These are phyloP conservation scores for Tachyglossus aculeatus DNA, from an alignment of 2,797 vertebrate genomes.

Conservation along the genomic window DNA sequence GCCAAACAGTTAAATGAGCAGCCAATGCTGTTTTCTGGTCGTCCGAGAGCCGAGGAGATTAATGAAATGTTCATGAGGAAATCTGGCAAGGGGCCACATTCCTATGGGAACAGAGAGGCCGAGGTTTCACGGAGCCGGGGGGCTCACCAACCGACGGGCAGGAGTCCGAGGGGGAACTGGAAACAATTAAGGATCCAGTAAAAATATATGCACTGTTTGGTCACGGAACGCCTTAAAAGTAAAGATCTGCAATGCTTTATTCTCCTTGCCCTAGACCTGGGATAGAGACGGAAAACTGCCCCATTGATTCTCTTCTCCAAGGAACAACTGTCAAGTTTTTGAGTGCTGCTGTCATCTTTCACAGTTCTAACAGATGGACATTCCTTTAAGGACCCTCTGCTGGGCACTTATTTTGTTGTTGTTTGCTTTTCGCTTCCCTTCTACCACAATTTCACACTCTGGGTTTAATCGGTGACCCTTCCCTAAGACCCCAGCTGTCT, in stretches of 20 bases:
- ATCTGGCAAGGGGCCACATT: slow-evolving; percentile 78
- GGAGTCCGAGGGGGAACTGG: slow-evolving; percentile 70
- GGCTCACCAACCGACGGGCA: slow-evolving; percentile 76
- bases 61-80: slow-evolving; percentile 81
- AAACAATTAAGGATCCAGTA: slow-evolving; percentile 69
- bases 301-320: slow-evolving; percentile 6
- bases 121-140: slow-evolving; percentile 66
- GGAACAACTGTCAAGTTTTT: slow-evolving; percentile 48
- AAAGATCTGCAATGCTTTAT: slow-evolving; percentile 31
- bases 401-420: slow-evolving; percentile 21
- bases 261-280: slow-evolving; percentile 18
- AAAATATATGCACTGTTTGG: slow-evolving; percentile 53
- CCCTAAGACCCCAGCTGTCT: not conserved
- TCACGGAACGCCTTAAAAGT: slow-evolving; percentile 48
- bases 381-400: slow-evolving; percentile 52
- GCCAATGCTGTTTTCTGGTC: slow-evolving; percentile 72
- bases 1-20: slow-evolving; percentile 75
- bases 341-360: slow-evolving; percentile 33
- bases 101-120: slow-evolving; percentile 78
- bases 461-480: slow-evolving; percentile 26
- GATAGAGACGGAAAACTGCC: slow-evolving; percentile 22
- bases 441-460: slow-evolving; percentile 10
- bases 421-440: slow-evolving; percentile 1
- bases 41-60: slow-evolving; percentile 76
- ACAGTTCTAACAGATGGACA: slow-evolving; percentile 39